Percentiles rank a stretch among this genome's conserved stretches.
Evolutionary conservation across 2,888 invertebrate genomes (phyloP).

Genomic region (Bimastos eiseni): DNA sequence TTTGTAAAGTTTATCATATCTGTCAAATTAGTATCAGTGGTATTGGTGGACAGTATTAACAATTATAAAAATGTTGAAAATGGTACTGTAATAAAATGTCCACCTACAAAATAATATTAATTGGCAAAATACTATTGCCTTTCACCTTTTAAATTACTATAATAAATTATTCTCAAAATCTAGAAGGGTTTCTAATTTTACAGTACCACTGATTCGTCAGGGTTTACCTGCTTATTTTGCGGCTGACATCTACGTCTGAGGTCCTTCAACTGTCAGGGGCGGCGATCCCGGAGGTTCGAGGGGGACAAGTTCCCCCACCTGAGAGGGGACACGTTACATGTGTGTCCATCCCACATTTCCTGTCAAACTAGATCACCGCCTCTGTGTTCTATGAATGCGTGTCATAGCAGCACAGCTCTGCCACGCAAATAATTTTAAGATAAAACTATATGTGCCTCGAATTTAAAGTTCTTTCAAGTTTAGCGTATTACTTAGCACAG

Average conservation of each 20-base stretch:
- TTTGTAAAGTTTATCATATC: not conserved
- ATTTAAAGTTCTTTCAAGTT: conserved; percentile 13
- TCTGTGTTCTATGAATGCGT: too few species aligned
- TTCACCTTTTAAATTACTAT: not conserved
- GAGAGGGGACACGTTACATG: too few species aligned
- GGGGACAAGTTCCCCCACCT: too few species aligned
- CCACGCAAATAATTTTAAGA: not conserved
- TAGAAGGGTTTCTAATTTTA: not conserved
- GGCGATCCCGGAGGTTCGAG: too few species aligned
- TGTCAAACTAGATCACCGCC: too few species aligned
- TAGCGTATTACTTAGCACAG: not conserved
- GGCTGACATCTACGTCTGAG: too few species aligned
- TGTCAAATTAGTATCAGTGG: too few species aligned
- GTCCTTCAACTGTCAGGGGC: too few species aligned
- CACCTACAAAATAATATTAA: not conserved
- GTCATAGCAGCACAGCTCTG: too few species aligned
- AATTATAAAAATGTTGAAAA: not conserved
- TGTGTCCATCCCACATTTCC: too few species aligned
- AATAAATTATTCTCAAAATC: not conserved
- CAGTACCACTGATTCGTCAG: not conserved
- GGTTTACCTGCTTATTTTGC: too few species aligned
- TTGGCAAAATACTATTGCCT: not conserved
- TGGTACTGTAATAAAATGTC: not conserved
- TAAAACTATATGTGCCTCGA: conserved; percentile 9
- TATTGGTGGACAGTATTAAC: not conserved